Evolutionary conservation across 1,140 invertebrate genomes (phyloP), one percentile per base, ranked within the genome.

Genomic region (Dreissena rostriformis): DNA sequence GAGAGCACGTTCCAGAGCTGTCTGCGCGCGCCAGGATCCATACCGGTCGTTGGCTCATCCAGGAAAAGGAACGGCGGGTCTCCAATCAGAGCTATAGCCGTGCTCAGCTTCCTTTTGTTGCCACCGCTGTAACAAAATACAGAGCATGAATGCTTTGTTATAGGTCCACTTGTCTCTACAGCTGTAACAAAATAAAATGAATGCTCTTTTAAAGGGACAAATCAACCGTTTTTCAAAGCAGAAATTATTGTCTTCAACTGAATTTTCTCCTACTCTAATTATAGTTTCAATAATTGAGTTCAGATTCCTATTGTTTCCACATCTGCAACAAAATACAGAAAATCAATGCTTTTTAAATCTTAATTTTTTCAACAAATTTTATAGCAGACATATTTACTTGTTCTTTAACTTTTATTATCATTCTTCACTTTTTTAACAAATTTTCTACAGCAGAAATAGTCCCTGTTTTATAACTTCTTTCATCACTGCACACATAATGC

Each of bases 61-160:
- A 94, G 89, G 75, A 94, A 91, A 15, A 94, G 87, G 49, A 94
- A 88, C 24, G 92, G 90, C 11, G 93, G 93, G 72, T 92, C 90
- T 8, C 93, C 93, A 93, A 98, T 95, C 24, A 98, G 93, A 7
- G 98, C 97, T 61, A 99, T 96, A 0, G 98, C 98, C 61, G 98
- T 97, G 86, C 97, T 98, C 28, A 99, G 93, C 92, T 99, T 99
- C 68, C 98, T 95, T 92, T 98, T 99, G 88, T 99, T 99, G 0
- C 98, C 98, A 26, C 92, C 92, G 86, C 92, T 93, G 88, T 8
- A 84, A 85, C 0, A 49, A 28, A 39, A 39, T 39, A 39, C 4
- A 39, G 39, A 2, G 4, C 2, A 39, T 39, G 39, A 39, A 39
- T 39, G 39, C 39, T 39, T 39, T 39, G 39, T 39, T 39, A 8